Conservation (phyloP, 2,113 vertebrate species). For the Onychostruthus taczanowskii region DNA sequence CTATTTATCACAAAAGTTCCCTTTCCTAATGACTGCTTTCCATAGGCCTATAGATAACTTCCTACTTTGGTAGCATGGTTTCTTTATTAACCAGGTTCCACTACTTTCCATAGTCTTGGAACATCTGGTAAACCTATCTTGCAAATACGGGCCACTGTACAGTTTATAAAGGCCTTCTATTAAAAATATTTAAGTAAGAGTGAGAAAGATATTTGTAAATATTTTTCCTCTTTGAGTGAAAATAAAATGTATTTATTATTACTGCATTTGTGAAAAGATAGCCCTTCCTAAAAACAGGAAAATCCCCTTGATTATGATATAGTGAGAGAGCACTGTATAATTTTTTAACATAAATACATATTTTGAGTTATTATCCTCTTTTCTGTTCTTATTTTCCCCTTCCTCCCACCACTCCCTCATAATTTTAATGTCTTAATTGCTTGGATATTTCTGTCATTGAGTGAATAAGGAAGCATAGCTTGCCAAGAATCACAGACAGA, state of each 20-base stretch:
- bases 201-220: neutral
- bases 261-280: neutral
- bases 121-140: neutral
- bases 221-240: neutral
- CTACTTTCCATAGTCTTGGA: neutral
- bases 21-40: neutral
- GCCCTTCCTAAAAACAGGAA: neutral
- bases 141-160: neutral
- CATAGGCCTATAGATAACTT: neutral
- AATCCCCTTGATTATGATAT: neutral
- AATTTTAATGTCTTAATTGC: neutral
- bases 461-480: neutral
- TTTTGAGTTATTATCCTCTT: neutral
- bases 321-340: neutral
- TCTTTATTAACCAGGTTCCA: neutral
- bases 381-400: neutral
- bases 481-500: neutral
- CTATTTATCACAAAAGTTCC: neutral
- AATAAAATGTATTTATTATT: neutral
- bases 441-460: neutral
- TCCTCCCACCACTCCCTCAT: no score
- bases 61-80: neutral
- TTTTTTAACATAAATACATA: neutral
- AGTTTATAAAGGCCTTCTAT: neutral
- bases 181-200: neutral